Evolutionary conservation across 2,113 vertebrate genomes (phyloP).

Genomic region (Felis chaus): DNA sequence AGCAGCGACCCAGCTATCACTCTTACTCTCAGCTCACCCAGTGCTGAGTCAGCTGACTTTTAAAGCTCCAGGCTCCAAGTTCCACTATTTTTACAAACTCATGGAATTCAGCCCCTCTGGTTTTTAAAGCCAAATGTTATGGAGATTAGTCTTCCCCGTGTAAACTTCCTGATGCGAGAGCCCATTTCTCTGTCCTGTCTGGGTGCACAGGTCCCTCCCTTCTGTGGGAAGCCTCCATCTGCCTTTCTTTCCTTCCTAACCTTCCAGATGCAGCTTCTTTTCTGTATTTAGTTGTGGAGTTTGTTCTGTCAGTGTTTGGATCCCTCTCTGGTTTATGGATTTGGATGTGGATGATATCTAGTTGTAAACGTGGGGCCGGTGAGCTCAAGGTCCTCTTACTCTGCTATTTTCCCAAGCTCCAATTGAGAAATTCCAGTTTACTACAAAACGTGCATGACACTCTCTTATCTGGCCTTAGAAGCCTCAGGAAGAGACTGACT

Average conservation of each 20-base stretch:
- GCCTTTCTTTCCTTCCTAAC: neutral
- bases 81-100: neutral
- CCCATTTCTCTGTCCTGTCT: neutral
- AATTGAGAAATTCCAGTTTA: neutral
- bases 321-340: neutral
- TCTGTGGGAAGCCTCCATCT: neutral
- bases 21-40: neutral
- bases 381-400: neutral
- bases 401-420: neutral
- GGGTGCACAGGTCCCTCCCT: neutral
- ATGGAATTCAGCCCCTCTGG: neutral
- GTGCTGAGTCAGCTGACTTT: neutral
- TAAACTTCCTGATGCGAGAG: neutral
- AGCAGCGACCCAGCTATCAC: neutral
- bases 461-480: neutral
- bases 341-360: neutral
- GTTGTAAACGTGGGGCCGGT: neutral
- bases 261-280: neutral
- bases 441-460: accelerated
- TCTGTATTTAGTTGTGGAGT: neutral
- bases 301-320: neutral
- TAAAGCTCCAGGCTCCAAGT: neutral
- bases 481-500: constrained; percentile 64
- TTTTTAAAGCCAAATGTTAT: neutral
- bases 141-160: neutral